Conservation (phyloP, 2,797 vertebrate species). For the Limnodromus scolopaceus region DNA sequence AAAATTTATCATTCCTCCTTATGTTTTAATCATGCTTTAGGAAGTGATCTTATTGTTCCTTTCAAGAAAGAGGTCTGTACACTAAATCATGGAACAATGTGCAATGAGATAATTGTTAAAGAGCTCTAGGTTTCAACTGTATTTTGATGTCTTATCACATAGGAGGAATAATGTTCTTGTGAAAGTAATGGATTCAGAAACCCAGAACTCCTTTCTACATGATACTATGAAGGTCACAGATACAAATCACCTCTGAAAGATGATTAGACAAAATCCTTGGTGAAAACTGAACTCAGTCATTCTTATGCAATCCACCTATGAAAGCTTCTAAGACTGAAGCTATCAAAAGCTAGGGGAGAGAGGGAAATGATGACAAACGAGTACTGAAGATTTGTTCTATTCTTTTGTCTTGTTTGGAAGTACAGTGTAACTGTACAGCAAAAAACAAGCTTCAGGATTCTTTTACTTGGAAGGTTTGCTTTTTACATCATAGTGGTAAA, state of each 20-base stretch:
- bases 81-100: neutral
- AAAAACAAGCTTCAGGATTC: neutral
- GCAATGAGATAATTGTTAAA: neutral
- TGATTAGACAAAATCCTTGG: neutral
- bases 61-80: neutral
- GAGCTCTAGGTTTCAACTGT: neutral
- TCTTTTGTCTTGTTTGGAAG: neutral
- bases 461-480: neutral
- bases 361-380: neutral
- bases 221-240: neutral
- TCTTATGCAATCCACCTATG: neutral
- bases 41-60: neutral
- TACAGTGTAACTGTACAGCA: neutral
- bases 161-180: neutral
- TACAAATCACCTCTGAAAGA: neutral
- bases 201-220: neutral
- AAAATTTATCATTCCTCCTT: neutral
- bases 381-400: neutral
- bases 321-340: neutral
- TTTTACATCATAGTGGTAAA: neutral
- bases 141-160: neutral
- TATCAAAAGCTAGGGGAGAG: neutral
- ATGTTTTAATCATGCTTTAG: constrained; percentile 8
- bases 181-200: neutral
- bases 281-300: neutral